Evolutionary conservation across 2,888 invertebrate genomes (phyloP), one percentile per base, ranked within the genome.

Genomic region (Pterobdella sp.): DNA sequence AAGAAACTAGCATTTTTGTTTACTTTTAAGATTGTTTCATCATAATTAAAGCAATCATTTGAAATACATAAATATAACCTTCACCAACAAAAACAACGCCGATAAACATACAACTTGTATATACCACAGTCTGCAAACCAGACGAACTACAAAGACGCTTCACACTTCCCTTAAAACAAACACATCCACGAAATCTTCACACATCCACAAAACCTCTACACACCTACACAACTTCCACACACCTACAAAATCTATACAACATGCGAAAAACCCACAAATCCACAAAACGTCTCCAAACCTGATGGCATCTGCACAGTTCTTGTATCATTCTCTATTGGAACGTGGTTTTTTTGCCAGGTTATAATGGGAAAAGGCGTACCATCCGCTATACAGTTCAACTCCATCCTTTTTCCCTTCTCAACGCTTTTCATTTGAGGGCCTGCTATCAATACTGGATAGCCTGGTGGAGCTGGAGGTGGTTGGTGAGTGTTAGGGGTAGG

Each of bases 401-500:
- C 88, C 22, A 94, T 91, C 64, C 90, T 92, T 85, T 93, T 92
- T 26, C 94, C 95, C 78, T 93, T 93, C 86, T 98, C 97, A 72
- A 97, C 95, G 72, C 94, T 94, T 86, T 94, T 92, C 74, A 93
- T 90, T 75, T 89, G 89, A 0, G 96, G 94, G 76, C 92, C 90
- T 80, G 91, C 90, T 52, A 90, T 89, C 81, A 93, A 91, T 82
- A 88, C 88, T 67, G 97, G 97, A 85, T 96, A 98, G 42, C 96
- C 97, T 68, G 87, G 87, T 0, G 97, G 96, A 76, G 92, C 87
- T 79, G 32, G 2, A 29, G 65, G 29, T 32, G 34, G 14, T 18
- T 14, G 10, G 32, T 14, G 32, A 2, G 32, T 32, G 35, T 3
- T 4, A 31, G 3, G 65, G n/a, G 26, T 10, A 4, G 32, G 29